A percentile compares a stretch with the other conserved stretches of the same genome.
Evolutionary conservation across 2,113 vertebrate genomes (phyloP).

Genomic region (Oplegnathus fasciatus): DNA sequence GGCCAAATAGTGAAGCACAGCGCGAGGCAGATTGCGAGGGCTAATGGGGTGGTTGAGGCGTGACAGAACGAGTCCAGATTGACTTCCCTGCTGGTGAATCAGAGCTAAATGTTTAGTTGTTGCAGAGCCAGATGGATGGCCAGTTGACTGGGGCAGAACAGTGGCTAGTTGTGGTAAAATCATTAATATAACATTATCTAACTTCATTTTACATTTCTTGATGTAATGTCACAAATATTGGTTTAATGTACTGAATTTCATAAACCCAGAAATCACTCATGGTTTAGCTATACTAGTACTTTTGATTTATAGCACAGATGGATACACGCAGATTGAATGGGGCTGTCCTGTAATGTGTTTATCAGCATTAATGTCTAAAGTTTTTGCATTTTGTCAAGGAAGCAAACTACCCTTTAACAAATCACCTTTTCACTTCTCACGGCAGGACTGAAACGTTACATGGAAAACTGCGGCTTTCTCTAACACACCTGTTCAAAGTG

Average conservation of each 20-base stretch:
- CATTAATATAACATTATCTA: neutral
- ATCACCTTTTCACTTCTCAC: neutral
- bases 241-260: neutral
- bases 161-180: neutral
- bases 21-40: constrained; percentile 30
- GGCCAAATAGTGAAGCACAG: constrained; percentile 21
- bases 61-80: constrained; percentile 52
- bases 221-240: neutral
- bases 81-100: constrained; percentile 55
- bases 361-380: neutral
- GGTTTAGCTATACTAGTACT: neutral
- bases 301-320: neutral
- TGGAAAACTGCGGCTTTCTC: neutral
- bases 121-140: constrained; percentile 24
- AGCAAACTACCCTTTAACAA: neutral
- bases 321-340: neutral
- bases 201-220: neutral
- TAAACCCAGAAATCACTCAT: neutral
- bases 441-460: neutral
- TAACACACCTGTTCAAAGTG: neutral
- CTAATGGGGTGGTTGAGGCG: constrained; percentile 36
- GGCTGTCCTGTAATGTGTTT: neutral
- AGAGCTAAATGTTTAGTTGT: constrained; percentile 29
- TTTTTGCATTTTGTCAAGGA: neutral
- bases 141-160: neutral